These are phyloP conservation scores for Sebastes kiyomatsui DNA, from an alignment of 2,797 vertebrate genomes.

Conservation along the genomic window DNA sequence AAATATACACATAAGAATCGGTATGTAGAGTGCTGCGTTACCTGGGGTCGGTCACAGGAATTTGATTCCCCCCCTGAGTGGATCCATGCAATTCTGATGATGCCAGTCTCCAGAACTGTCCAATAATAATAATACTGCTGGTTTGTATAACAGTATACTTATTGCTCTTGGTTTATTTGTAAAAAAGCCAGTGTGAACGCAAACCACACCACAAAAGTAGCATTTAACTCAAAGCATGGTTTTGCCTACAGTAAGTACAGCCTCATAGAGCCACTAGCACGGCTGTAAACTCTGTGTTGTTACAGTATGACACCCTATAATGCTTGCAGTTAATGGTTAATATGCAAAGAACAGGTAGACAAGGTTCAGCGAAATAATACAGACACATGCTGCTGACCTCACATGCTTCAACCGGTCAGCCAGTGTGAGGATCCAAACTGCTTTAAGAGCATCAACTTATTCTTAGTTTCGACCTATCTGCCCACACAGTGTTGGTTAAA, in stretches of 20 bases:
- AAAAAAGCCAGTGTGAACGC: neutral
- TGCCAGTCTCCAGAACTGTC: neutral
- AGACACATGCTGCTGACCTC: neutral
- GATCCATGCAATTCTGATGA: neutral
- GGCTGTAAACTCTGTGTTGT: neutral
- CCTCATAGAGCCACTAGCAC: neutral
- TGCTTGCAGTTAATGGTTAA: neutral
- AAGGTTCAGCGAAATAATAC: neutral
- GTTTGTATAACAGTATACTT: neutral
- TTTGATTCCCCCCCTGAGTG: neutral
- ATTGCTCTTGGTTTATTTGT: neutral
- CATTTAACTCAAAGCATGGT: neutral
- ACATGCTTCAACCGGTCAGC: neutral
- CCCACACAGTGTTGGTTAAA: constrained; percentile 24
- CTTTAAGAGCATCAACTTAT: constrained; percentile 32
- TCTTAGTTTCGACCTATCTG: neutral
- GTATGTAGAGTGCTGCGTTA: neutral
- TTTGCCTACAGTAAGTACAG: neutral
- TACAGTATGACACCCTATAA: neutral
- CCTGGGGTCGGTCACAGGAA: neutral
- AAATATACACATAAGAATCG: neutral
- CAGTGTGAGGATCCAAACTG: constrained; percentile 12
- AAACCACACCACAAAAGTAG: neutral
- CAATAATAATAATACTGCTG: neutral
- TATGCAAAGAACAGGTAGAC: neutral